These are phyloP conservation scores for Lochmaea capreae DNA, from an alignment of 2,888 invertebrate species.

Conservation along the genomic window DNA sequence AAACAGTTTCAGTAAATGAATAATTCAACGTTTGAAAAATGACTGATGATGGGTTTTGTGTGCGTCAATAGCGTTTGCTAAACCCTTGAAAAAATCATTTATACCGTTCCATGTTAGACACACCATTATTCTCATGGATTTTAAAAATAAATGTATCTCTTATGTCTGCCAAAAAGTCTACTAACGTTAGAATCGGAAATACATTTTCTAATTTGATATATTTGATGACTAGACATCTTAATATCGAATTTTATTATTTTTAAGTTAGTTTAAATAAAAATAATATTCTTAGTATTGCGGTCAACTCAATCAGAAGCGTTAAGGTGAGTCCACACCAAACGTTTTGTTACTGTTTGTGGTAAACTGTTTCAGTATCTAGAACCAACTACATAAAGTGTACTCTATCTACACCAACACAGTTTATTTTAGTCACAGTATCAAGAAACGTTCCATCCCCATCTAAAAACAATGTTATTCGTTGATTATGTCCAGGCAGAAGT, in stretches of 20 bases:
- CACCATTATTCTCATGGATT: not conserved
- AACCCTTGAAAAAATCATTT: not conserved
- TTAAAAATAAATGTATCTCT: slow-evolving; percentile 6
- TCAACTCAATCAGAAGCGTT: no score
- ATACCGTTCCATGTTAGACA: not conserved
- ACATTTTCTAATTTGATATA: not conserved
- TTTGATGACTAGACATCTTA: not conserved
- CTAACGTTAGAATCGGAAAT: not conserved
- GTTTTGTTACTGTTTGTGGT: no score
- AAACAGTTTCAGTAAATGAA: not conserved
- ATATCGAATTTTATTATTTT: not conserved
- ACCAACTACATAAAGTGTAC: no score
- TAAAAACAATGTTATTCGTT: no score
- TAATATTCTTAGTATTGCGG: no score
- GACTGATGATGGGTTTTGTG: not conserved
- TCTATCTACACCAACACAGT: no score
- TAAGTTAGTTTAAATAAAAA: no score
- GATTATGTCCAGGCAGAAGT: no score
- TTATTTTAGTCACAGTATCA: no score
- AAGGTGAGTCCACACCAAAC: no score
- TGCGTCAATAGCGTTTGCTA: slow-evolving; percentile 10
- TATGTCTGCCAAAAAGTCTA: slow-evolving; percentile 18
- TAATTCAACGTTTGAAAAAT: not conserved
- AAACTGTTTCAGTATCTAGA: no score
- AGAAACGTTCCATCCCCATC: no score